Base-by-base conservation (phyloP, 1,140 invertebrate genomes). In the Pseudobourletiella spinata region DNA sequence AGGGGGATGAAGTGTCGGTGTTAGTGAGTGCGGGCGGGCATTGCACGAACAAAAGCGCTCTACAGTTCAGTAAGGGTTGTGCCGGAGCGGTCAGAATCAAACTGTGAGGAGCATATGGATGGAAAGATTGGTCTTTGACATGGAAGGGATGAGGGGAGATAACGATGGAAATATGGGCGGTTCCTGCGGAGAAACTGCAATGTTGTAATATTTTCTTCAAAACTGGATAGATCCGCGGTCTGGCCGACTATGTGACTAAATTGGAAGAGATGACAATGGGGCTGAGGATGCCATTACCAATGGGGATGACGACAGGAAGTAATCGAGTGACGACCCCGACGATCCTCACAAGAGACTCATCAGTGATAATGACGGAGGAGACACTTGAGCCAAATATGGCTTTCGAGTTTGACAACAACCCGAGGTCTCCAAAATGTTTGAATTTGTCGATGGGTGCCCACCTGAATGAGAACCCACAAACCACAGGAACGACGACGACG, bases 381-480 rank as follows among this genome's bases (percentile, higher is more conserved):
- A 22, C 59, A 61, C 46, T 61, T 42, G 59, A 56, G 52, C n/a
- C 32, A 42, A 42, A 42, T 28, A 60, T 48, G 58, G 35, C 52
- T 61, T 55, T 28, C 54, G 43, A 50, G 43, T 46, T 57, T 46
- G 59, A 32, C 28, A 28, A 61, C 26, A 56, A 25, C 51, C 58
- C 63, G 20, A 51, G 46, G 43, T 66, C 65, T 42, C 65, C 65
- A 11, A 61, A 63, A 51, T 57, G 63, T 20, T 57, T 66, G 42
- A 66, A 66, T 55, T 44, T 66, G 60, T 66, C 65, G 32, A 66
- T 66, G 56, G 60, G 59, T 26, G 52, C 42, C 35, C 52, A 55
- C 52, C 52, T 55, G 52, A 39, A 55, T 55, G 52, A 55, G 22
- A 55, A 18, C 28, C 28, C 52, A n/a, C 8, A 35, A 25, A 35